These are phyloP conservation scores for Drosophila seguyi DNA, from an alignment of 1,140 invertebrate species.

Conservation along the genomic window DNA sequence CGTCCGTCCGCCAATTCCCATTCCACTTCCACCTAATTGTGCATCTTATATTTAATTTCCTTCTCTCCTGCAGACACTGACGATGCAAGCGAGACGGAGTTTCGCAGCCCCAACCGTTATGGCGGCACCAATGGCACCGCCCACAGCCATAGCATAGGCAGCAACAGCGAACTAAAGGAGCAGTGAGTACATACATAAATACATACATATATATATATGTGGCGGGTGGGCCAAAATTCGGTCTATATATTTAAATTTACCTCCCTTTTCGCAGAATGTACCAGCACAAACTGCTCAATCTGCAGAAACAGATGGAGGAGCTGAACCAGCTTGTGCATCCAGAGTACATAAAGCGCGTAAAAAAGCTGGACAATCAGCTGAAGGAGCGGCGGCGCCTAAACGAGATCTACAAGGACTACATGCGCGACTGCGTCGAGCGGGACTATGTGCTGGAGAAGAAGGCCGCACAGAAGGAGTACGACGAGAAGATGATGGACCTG, in stretches of 20 bases:
- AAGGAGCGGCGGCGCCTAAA: slow-evolving; percentile 93
- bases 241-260: not conserved
- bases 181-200: slow-evolving; percentile 88
- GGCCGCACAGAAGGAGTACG: slow-evolving; percentile 95
- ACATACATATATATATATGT: not conserved
- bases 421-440: slow-evolving; percentile 93
- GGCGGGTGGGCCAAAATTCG: too few relatives aligned
- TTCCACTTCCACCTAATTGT: slow-evolving; percentile 3
- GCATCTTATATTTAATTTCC: not conserved
- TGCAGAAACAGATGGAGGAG: slow-evolving; percentile 96
- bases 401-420: slow-evolving; percentile 92
- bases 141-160: slow-evolving; percentile 54
- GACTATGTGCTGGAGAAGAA: slow-evolving; percentile 96
- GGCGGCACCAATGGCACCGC: slow-evolving; percentile 89
- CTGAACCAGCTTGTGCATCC: slow-evolving; percentile 94
- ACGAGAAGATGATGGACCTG: slow-evolving; percentile 96
- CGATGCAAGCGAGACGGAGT: slow-evolving; percentile 95
- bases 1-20: not conserved
- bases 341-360: slow-evolving; percentile 93
- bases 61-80: slow-evolving; percentile 90
- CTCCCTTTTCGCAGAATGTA: slow-evolving; percentile 90
- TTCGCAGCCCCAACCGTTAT: slow-evolving; percentile 87
- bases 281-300: slow-evolving; percentile 94
- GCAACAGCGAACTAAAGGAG: slow-evolving; percentile 92
- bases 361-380: slow-evolving; percentile 92